phyloP scores from a whole-genome alignment of 2,888 invertebrate species.

The Hirudinaria manillensis region DNA sequence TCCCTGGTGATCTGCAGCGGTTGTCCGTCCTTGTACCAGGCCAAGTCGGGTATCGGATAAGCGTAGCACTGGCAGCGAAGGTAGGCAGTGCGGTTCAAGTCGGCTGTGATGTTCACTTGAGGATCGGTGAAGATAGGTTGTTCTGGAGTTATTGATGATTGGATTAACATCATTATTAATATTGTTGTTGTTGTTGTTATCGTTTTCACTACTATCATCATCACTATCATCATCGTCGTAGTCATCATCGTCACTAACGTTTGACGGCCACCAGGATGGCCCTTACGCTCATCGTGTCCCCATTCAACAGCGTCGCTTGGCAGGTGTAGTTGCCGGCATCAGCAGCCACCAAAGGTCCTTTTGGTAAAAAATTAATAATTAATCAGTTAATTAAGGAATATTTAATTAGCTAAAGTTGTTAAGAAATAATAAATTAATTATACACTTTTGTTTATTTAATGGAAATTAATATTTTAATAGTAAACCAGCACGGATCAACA shows the following conservation, averaged over 20 bases:
- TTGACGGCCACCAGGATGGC: neutral
- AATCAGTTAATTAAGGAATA: neutral
- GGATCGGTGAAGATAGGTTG: neutral
- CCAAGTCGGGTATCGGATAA: neutral
- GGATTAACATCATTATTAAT: too few relatives aligned
- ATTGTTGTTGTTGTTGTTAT: too few relatives aligned
- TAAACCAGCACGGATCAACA: too few relatives aligned
- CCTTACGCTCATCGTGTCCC: neutral
- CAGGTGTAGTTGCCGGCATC: neutral
- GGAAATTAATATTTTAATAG: too few relatives aligned
- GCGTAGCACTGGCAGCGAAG: neutral
- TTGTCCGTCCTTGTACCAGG: neutral
- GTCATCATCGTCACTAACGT: neutral
- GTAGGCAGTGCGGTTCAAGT: constrained; percentile 1
- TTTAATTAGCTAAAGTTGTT: too few relatives aligned
- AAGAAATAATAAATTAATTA: too few relatives aligned
- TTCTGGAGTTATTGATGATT: neutral
- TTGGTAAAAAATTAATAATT: neutral
- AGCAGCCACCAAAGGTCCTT: neutral
- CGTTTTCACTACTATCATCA: too few relatives aligned
- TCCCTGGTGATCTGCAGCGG: neutral
- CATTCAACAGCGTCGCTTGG: neutral
- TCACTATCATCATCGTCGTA: too few relatives aligned
- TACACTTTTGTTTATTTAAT: too few relatives aligned
- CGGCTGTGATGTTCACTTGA: neutral